phyloP scores from a whole-genome alignment of 2,113 vertebrate species.

The Brienomyrus brachyistius region DNA sequence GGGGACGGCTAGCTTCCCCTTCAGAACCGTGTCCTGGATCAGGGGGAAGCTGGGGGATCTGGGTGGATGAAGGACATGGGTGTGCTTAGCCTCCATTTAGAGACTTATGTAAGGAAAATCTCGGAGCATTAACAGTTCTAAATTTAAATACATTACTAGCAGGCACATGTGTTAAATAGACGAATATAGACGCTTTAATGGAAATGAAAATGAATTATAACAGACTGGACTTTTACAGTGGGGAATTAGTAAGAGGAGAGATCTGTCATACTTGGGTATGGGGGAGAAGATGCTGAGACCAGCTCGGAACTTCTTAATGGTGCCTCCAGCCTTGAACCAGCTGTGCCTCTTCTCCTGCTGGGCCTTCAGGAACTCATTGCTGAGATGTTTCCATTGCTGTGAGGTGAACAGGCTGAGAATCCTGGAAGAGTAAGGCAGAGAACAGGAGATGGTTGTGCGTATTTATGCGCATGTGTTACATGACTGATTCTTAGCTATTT shows the following conservation, averaged over 20 bases:
- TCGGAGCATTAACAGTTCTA: not conserved
- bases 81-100: not conserved
- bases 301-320: slow-evolving; percentile 95
- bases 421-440: slow-evolving; percentile 48
- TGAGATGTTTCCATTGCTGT: slow-evolving; percentile 98
- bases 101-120: not conserved
- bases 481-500: not conserved
- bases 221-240: not conserved
- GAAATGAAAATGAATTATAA: not conserved
- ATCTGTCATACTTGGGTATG: slow-evolving; percentile 79
- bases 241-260: not conserved
- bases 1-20: slow-evolving; percentile 85
- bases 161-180: not conserved
- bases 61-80: slow-evolving; percentile 25
- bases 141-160: not conserved
- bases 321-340: slow-evolving; percentile 96
- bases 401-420: slow-evolving; percentile 95
- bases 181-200: not conserved
- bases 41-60: slow-evolving; percentile 96
- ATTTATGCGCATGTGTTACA: not conserved
- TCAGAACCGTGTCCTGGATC: slow-evolving; percentile 90
- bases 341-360: slow-evolving; percentile 97
- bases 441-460: not conserved
- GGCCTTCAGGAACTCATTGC: slow-evolving; percentile 95
- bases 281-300: slow-evolving; percentile 98